Evolutionary conservation across 2,113 vertebrate species (phyloP), one percentile per base, ranked within the genome.

Genomic region (Strix aluco): DNA sequence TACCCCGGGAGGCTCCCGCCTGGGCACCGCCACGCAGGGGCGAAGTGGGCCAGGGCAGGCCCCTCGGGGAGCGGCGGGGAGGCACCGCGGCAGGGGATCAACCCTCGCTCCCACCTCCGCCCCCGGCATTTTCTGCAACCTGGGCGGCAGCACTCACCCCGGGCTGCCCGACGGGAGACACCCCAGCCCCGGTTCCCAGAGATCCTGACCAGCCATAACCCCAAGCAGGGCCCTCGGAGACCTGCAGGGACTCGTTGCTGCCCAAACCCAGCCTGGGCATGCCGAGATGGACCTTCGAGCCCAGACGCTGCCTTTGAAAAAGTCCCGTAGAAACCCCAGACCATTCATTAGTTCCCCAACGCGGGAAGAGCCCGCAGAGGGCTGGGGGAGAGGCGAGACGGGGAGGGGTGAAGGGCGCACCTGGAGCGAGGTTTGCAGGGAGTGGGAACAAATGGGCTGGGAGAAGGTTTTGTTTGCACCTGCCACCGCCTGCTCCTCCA

Each of bases 391-490:
- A 49, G 65, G 65, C 14, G 3, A 61, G 71, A 40, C 15, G 18
- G 61, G 74, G 67, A 63, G 38, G 52, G 46, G 11, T 5, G 55
- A 78, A 1, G 0, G 1, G 67, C 83, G 27, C 90, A 91, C 75
- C 95, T 86, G 86, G 59, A 81, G 61, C 3, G 4, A n/a, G 69
- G 32, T 21, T 59, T 38, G 65, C 34, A 17, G 69, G 70, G 69
- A 67, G 58, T 3, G 23, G 47, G 62, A 52, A 46, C 73, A 13
- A 62, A 66, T 9, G 5, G 55, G 46, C n/a, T 2, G 21, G 22
- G 69, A 85, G 49, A 22, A 29, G 63, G 92, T 29, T 91, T 29
- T 40, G 73, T 49, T 54, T 95, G 78, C 96, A 92, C 92, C 96
- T 96, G 95, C 86, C 67, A 5, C 54, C 5, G 6, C 54, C 86